A percentile compares a stretch with the other conserved stretches of the same genome.
Evolutionary conservation across 2,797 vertebrate genomes (phyloP).

Genomic region (Acipenser transmontanus): DNA sequence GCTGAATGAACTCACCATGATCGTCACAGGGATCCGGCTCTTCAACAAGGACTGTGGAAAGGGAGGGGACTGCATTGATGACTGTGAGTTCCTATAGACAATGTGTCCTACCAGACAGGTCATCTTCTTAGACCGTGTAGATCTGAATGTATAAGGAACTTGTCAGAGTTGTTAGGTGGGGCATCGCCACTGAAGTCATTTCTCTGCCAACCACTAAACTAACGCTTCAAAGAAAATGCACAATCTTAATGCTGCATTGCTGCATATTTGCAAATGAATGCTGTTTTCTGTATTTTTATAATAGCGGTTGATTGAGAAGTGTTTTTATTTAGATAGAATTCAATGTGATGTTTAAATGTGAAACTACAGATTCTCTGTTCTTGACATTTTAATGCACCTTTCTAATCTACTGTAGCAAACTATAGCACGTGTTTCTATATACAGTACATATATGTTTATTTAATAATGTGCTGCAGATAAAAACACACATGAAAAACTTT

Average conservation of each 20-base stretch:
- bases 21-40: slow-evolving; percentile 79
- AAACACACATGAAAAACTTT: no score
- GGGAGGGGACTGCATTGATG: slow-evolving; percentile 60
- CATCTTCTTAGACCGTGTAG: neutral
- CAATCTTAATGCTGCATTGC: neutral
- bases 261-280: neutral
- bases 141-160: neutral
- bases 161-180: no score
- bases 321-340: no score
- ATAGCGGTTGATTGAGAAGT: no score
- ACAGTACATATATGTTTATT: no score
- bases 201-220: neutral
- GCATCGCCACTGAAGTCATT: neutral
- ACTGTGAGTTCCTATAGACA: slow-evolving; percentile 51
- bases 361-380: no score
- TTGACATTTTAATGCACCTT: no score
- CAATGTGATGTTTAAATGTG: no score
- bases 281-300: neutral
- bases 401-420: no score
- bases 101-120: neutral
- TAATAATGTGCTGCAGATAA: no score
- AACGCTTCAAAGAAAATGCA: neutral
- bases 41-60: slow-evolving; percentile 73
- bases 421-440: no score
- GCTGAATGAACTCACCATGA: slow-evolving; percentile 68